Percentiles rank a stretch among this genome's conserved stretches.
phyloP scores from a whole-genome alignment of 2,113 vertebrate species.

The Oxyruncus cristatus region DNA sequence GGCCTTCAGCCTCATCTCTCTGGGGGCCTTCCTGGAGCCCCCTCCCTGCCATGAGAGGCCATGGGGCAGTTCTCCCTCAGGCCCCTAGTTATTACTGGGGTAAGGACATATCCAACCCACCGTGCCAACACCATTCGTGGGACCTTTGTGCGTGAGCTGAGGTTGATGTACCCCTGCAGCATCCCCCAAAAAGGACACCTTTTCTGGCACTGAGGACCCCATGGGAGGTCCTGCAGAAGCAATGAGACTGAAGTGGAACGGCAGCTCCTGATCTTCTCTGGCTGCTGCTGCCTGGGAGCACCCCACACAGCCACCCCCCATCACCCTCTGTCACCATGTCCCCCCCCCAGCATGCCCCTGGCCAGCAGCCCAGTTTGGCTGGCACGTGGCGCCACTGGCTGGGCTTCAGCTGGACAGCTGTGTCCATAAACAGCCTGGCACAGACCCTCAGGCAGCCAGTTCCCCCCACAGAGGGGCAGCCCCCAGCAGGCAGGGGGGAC shows the following conservation, averaged over 20 bases:
- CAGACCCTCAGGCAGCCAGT: background rate
- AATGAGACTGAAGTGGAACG: background rate
- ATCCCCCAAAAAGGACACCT: background rate
- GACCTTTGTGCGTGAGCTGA: background rate
- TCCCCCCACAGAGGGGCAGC: background rate
- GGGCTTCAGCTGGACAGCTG: background rate
- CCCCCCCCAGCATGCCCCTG: background rate
- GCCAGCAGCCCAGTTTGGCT: background rate
- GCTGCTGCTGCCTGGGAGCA: background rate
- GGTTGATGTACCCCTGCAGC: background rate
- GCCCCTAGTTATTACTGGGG: background rate
- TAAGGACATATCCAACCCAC: background rate
- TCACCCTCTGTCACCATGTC: background rate
- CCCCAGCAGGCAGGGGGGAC: background rate
- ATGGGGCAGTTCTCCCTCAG: background rate
- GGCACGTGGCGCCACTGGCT: background rate
- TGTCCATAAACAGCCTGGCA: background rate
- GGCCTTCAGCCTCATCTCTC: background rate
- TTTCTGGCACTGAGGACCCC: background rate
- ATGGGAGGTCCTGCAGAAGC: background rate
- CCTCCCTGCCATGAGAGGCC: background rate
- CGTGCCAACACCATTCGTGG: background rate
- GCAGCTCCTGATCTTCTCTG: background rate
- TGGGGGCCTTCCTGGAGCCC: background rate
- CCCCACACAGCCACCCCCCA: fast-evolving